A percentile compares a stretch with the other conserved stretches of the same genome.
phyloP scores from a whole-genome alignment of 64 coral and sea anemone species.

The Acropora tenuis region DNA sequence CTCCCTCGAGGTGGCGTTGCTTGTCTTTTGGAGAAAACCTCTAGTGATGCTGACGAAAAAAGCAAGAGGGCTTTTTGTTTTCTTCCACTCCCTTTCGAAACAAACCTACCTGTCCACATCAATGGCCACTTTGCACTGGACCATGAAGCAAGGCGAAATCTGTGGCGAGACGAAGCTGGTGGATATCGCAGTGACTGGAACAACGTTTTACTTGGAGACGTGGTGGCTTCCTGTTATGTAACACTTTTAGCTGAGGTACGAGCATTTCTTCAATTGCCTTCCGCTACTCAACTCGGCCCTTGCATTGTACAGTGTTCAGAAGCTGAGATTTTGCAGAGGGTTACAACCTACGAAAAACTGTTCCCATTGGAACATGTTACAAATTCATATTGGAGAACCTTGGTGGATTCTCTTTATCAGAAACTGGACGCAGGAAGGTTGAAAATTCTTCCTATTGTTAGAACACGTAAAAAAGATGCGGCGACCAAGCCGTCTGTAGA shows the following conservation, averaged over 20 bases:
- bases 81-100: constrained; percentile 74
- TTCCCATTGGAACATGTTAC: background rate
- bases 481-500: background rate
- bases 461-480: background rate
- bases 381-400: constrained; percentile 7
- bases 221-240: constrained; percentile 82
- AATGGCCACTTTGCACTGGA: constrained; percentile 98
- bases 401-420: constrained; percentile 25
- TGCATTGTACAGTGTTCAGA: background rate
- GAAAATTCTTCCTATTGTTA: constrained; percentile 55
- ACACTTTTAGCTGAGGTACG: constrained; percentile 46
- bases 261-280: background rate
- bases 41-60: background rate
- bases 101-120: constrained; percentile 76
- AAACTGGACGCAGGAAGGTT: background rate
- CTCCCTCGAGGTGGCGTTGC: constrained; percentile 44
- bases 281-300: background rate
- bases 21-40: constrained; percentile 12
- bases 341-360: background rate
- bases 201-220: constrained; percentile 29
- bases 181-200: constrained; percentile 80
- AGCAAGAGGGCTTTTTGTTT: constrained; percentile 68
- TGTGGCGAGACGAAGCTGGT: constrained; percentile 62
- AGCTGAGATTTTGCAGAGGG: background rate
- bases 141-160: constrained; percentile 79